A percentile compares a stretch with the other conserved stretches of the same genome.
Evolutionary conservation across 1,140 invertebrate species (phyloP).

Genomic region (Acromyrmex echinatior): DNA sequence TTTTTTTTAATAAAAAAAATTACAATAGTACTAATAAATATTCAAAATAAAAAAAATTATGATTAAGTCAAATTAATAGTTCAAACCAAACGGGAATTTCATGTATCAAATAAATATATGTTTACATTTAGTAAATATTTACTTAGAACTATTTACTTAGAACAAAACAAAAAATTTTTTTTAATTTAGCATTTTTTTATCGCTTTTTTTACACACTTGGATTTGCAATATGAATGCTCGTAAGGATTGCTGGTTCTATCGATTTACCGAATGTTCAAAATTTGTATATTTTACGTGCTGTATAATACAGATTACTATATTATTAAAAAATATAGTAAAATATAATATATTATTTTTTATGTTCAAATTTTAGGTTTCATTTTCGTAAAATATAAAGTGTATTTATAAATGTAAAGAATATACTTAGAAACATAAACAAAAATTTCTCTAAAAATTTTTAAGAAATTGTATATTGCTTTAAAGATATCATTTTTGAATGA

Average conservation of each 20-base stretch:
- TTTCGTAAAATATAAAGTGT: slow-evolving; percentile 18
- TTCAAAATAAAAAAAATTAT: too few species aligned
- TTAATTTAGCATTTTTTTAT: too few species aligned
- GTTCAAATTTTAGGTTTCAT: not conserved
- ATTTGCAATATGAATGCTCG: not conserved
- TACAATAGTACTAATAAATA: too few species aligned
- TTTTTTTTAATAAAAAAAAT: too few species aligned
- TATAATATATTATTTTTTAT: not conserved
- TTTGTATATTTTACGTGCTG: not conserved
- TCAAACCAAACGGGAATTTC: too few species aligned
- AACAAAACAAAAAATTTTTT: too few species aligned
- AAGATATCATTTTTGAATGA: not conserved
- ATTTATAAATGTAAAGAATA: not conserved
- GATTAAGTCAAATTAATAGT: too few species aligned
- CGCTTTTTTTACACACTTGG: too few species aligned
- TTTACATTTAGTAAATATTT: too few species aligned
- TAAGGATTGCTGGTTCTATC: not conserved
- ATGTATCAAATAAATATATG: too few species aligned
- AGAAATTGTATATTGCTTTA: not conserved
- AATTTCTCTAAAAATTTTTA: not conserved
- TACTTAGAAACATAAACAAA: not conserved
- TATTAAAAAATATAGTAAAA: not conserved
- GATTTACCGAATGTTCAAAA: slow-evolving; percentile 1
- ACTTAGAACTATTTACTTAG: too few species aligned
- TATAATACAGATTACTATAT: not conserved